Conservation (phyloP, 2,113 vertebrate species). For the Dipodomys spectabilis region DNA sequence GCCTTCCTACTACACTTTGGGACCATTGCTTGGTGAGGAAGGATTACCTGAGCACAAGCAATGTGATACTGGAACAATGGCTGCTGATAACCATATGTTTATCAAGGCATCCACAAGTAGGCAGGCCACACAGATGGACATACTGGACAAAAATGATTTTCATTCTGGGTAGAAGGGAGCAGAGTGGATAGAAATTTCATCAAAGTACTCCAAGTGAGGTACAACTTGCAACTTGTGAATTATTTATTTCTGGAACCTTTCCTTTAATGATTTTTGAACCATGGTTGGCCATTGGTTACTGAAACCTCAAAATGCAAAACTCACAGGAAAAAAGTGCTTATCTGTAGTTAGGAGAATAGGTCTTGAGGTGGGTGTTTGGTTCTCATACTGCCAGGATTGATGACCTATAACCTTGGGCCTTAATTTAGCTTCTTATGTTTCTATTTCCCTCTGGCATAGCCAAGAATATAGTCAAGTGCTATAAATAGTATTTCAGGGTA, state of each 20-base stretch:
- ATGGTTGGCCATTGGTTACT: not conserved
- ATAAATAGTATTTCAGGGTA: not conserved
- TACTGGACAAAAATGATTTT: not conserved
- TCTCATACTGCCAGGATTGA: too few species aligned
- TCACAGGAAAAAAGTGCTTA: not conserved
- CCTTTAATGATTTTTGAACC: not conserved
- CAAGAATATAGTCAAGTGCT: not conserved
- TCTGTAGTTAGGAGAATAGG: not conserved
- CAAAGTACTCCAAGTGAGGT: not conserved
- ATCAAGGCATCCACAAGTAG: not conserved
- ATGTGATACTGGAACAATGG: not conserved
- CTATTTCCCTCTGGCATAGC: not conserved
- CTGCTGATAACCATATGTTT: not conserved
- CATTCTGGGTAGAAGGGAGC: not conserved
- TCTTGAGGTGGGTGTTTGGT: not conserved
- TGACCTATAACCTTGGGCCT: not conserved
- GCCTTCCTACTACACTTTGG: not conserved
- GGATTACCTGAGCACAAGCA: not conserved
- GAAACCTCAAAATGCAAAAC: not conserved
- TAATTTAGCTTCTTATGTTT: not conserved
- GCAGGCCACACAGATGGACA: not conserved
- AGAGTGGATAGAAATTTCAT: not conserved
- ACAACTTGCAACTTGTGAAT: not conserved
- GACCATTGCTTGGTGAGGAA: not conserved
- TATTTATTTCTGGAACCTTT: not conserved